Conservation (phyloP, 2,113 vertebrate species). For the Cyprinodon variegatus region DNA sequence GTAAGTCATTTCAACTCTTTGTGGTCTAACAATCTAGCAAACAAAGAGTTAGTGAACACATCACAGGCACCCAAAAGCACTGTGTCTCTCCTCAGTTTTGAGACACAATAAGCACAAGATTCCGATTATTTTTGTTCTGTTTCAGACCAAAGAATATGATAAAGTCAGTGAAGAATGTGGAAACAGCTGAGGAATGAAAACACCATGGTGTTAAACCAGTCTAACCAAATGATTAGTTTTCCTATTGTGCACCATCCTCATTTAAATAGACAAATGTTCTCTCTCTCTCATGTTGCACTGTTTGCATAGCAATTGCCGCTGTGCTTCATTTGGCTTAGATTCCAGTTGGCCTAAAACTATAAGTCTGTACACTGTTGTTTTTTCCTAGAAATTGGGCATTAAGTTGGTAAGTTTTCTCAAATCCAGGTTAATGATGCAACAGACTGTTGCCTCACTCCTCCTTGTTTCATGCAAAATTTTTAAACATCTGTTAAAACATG, state of each 20-base stretch:
- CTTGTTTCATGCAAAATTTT: background rate
- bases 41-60: background rate
- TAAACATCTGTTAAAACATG: background rate
- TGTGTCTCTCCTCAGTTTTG: constrained; percentile 8
- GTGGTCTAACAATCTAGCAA: background rate
- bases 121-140: background rate
- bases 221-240: constrained; percentile 30
- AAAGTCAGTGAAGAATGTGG: background rate
- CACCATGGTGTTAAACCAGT: constrained; percentile 26
- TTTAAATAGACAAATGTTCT: constrained; percentile 61
- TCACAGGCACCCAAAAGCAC: background rate
- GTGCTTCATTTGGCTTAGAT: constrained; percentile 16
- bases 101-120: background rate
- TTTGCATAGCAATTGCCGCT: constrained; percentile 35
- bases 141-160: background rate
- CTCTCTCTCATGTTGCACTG: background rate
- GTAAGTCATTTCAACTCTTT: constrained; percentile 8
- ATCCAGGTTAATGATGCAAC: background rate
- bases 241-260: constrained; percentile 25
- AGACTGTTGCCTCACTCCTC: background rate
- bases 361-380: background rate
- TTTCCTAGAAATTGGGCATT: background rate
- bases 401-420: background rate
- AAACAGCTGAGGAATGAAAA: background rate
- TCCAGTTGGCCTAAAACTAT: background rate